Evolutionary conservation across 2,113 vertebrate species (phyloP).

Genomic region (Ornithorhynchus anatinus): DNA sequence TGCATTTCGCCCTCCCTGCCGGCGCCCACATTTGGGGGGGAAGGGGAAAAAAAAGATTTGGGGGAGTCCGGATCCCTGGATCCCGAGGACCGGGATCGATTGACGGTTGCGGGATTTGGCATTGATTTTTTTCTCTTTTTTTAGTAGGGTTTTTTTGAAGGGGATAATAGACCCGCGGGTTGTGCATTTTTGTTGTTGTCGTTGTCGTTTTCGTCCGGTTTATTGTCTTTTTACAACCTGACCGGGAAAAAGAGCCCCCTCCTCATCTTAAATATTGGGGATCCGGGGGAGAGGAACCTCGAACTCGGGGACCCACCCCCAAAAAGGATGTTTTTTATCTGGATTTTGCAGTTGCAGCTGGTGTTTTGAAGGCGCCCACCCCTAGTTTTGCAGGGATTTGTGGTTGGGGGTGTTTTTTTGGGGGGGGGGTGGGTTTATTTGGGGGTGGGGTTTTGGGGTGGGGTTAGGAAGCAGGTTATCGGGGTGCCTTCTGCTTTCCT

Average conservation of each 20-base stretch:
- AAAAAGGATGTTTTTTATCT: slow-evolving; percentile 43
- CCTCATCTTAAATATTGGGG: slow-evolving; percentile 32
- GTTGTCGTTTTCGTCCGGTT: slow-evolving; percentile 34
- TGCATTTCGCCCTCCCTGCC: no score
- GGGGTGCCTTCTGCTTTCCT: slow-evolving; percentile 23
- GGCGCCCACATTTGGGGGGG: not conserved
- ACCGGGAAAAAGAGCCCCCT: slow-evolving; percentile 7
- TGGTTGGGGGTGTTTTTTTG: slow-evolving; percentile 23
- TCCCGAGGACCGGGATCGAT: no score
- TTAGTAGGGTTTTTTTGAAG: not conserved
- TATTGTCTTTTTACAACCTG: not conserved
- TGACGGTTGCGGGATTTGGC: no score
- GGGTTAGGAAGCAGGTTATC: slow-evolving; percentile 47
- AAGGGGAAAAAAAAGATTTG: not conserved
- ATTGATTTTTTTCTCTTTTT: no score
- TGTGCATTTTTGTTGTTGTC: slow-evolving; percentile 26
- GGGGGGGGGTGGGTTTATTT: not conserved
- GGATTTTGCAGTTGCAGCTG: slow-evolving; percentile 24
- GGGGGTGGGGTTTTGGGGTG: no score
- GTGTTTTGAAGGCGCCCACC: slow-evolving; percentile 33
- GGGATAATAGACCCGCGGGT: slow-evolving; percentile 16
- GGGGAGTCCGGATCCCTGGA: not conserved
- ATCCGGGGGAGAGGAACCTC: no score
- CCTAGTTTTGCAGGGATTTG: slow-evolving; percentile 47
- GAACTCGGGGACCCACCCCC: slow-evolving; percentile 18